Percentiles rank a stretch among this genome's conserved stretches.
Evolutionary conservation across 2,888 invertebrate genomes (phyloP).

Genomic region (Aspidiotus destructor): DNA sequence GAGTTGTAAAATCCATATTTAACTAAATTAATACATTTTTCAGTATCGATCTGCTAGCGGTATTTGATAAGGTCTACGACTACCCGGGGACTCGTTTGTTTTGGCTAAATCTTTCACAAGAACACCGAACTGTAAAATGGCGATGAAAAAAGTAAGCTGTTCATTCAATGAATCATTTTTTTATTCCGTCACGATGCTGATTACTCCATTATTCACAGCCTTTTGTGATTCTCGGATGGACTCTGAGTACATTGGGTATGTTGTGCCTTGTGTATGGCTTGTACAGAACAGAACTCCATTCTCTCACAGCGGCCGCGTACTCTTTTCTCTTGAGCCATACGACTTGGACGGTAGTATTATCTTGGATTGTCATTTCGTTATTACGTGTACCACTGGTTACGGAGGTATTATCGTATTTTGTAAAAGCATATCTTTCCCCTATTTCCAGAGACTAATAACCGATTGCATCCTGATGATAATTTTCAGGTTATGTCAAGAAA

Average conservation of each 20-base stretch:
- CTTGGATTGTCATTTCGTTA: constrained; percentile 77
- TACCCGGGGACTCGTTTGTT: constrained; percentile 79
- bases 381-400: constrained; percentile 75
- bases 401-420: constrained; percentile 51
- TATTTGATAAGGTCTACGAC: constrained; percentile 82
- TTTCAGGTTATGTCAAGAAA: constrained; percentile 51
- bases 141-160: constrained; percentile 54
- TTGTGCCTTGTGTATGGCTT: constrained; percentile 69
- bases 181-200: neutral
- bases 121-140: constrained; percentile 68
- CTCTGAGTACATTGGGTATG: constrained; percentile 54
- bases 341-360: constrained; percentile 68
- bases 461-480: no score
- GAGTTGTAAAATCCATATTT: no score
- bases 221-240: constrained; percentile 61
- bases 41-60: constrained; percentile 64
- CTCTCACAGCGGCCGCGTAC: constrained; percentile 63
- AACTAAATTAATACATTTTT: constrained; percentile 3
- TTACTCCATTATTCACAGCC: constrained; percentile 45
- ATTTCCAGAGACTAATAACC: no score
- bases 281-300: constrained; percentile 59
- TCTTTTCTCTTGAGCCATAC: constrained; percentile 75
- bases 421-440: neutral
- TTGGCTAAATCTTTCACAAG: constrained; percentile 73
- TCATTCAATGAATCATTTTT: neutral